A percentile compares a stretch with the other conserved stretches of the same genome.
Conservation (phyloP, 2,888 invertebrate genomes). For the Pedicia rivosa region DNA sequence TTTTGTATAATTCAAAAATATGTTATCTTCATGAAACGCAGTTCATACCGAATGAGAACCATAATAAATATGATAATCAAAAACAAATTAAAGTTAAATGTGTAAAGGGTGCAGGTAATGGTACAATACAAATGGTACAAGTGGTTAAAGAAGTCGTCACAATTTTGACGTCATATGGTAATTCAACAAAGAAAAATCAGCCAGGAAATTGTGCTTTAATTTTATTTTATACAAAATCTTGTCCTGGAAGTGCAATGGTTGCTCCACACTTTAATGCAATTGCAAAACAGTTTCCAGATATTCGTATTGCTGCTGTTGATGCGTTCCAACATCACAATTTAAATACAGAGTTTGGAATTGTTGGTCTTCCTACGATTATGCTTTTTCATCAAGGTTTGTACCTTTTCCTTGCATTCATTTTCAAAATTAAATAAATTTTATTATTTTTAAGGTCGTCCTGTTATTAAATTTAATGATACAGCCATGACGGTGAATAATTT, state of each 20-base stretch:
- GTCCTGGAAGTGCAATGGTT: slow-evolving; percentile 78
- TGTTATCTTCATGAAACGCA: slow-evolving; percentile 20
- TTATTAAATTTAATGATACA: slow-evolving; percentile 71
- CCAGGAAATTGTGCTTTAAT: slow-evolving; percentile 59
- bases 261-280: slow-evolving; percentile 85
- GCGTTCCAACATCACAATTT: slow-evolving; percentile 68
- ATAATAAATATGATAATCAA: slow-evolving; percentile 4
- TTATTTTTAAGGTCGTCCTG: slow-evolving; percentile 68
- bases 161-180: slow-evolving; percentile 25
- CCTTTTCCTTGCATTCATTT: background rate
- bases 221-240: slow-evolving; percentile 78
- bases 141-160: slow-evolving; percentile 24
- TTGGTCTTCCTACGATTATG: slow-evolving; percentile 77
- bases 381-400: slow-evolving; percentile 84
- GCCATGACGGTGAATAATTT: slow-evolving; percentile 66
- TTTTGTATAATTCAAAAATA: slow-evolving; percentile 17
- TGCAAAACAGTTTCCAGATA: slow-evolving; percentile 68
- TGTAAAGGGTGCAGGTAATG: slow-evolving; percentile 16
- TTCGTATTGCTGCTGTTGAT: slow-evolving; percentile 82
- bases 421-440: too few species aligned
- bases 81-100: slow-evolving; percentile 24
- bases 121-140: slow-evolving; percentile 20
- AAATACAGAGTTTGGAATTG: slow-evolving; percentile 81
- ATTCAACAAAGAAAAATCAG: slow-evolving; percentile 38
- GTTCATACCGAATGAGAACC: slow-evolving; percentile 16